Conservation (phyloP, 2,113 vertebrate genomes). For the Aphyosemion australe region DNA sequence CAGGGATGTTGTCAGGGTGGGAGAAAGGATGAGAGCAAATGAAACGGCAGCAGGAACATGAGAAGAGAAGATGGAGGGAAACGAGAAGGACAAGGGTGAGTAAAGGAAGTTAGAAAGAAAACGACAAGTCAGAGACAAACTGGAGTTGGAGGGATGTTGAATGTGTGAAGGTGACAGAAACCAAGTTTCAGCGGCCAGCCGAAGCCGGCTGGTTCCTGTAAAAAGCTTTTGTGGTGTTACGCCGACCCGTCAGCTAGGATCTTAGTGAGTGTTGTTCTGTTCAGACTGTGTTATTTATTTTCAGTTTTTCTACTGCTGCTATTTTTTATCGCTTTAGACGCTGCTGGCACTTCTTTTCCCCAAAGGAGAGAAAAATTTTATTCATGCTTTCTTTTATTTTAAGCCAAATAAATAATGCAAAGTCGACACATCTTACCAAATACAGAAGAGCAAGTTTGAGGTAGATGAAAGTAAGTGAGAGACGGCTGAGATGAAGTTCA, state of each 20-base stretch:
- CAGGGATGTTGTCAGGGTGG: constrained; percentile 51
- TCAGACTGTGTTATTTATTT: constrained; percentile 74
- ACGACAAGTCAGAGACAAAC: constrained; percentile 29
- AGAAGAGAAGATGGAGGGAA: constrained; percentile 4
- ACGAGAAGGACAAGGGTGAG: constrained; percentile 2
- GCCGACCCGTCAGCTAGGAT: constrained; percentile 60
- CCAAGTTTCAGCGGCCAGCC: background rate
- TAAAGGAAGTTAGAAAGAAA: constrained; percentile 53
- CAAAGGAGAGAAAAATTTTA: constrained; percentile 68
- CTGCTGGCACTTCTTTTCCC: constrained; percentile 76
- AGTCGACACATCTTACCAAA: constrained; percentile 77
- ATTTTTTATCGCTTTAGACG: constrained; percentile 77
- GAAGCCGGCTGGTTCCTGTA: constrained; percentile 44
- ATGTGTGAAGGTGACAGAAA: constrained; percentile 8
- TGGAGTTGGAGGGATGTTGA: constrained; percentile 9
- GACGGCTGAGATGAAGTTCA: background rate
- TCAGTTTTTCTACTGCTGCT: constrained; percentile 74
- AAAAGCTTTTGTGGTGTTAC: constrained; percentile 72
- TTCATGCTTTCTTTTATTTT: constrained; percentile 30
- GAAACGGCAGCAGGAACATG: background rate
- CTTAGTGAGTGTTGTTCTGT: constrained; percentile 4
- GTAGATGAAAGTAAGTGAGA: constrained; percentile 47
- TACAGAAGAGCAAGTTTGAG: constrained; percentile 62
- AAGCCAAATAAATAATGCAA: constrained; percentile 82
- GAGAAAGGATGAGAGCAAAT: constrained; percentile 11